Evolutionary conservation across 2,888 invertebrate species (phyloP), one percentile per base, ranked within the genome.

Genomic region (Theristus sp.): DNA sequence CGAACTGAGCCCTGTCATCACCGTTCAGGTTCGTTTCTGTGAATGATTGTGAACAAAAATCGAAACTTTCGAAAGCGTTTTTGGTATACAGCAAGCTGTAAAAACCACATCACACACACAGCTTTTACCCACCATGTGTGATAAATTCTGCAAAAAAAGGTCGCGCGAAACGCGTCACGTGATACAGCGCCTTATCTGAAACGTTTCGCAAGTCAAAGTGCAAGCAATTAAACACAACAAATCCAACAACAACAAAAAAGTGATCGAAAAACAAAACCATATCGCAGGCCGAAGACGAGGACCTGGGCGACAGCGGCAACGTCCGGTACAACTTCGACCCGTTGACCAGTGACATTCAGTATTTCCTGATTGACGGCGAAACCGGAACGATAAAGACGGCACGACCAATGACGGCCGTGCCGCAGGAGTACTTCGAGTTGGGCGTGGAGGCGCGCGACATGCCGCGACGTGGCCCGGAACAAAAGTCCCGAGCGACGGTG

Each of bases 231-330:
- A n/a, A n/a, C n/a, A n/a, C n/a, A n/a, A n/a, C n/a, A n/a, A n/a
- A n/a, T n/a, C n/a, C n/a, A n/a, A n/a, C n/a, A n/a, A n/a, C n/a
- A n/a, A n/a, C n/a, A n/a, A n/a, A n/a, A n/a, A n/a, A n/a, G n/a
- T n/a, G n/a, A n/a, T n/a, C n/a, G n/a, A n/a, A n/a, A n/a, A n/a
- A n/a, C n/a, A n/a, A n/a, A n/a, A n/a, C n/a, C n/a, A n/a, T n/a
- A n/a, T n/a, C 17, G 17, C 84, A 85, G 70, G 96, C 94, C 0
- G 82, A 81, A 47, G 96, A 96, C 75, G 82, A 81, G 61, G 96
- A 96, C 72, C 82, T 84, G 0, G 87, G 84, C 0, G 81, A 82
- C 65, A 89, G 88, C 71, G 87, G 88, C 2, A 79, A 82, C 66
- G 83, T 96, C 29, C 82, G 81, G 46, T 96, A 94, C 77, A 79